Evolutionary conservation across 92 coral and sea anemone genomes (phyloP).

Genomic region (Ricordea florida): DNA sequence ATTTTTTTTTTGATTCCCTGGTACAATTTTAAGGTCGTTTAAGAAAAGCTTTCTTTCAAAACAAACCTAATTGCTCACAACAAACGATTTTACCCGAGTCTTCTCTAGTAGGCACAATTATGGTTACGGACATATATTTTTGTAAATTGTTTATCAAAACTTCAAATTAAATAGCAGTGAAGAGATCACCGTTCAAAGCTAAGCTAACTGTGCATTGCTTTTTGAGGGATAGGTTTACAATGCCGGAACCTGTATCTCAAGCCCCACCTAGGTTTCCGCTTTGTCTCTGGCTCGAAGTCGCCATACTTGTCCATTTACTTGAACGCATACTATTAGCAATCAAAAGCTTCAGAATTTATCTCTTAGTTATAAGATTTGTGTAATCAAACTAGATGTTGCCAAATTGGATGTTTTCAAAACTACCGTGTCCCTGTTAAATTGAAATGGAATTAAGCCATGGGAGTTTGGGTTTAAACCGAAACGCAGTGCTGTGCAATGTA

Average conservation of each 20-base stretch:
- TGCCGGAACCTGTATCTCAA: too few species aligned
- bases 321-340: background rate
- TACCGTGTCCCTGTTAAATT: background rate
- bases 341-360: background rate
- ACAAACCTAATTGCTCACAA: background rate
- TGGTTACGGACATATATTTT: constrained; percentile 12
- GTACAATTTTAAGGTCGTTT: constrained; percentile 8
- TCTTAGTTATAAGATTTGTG: background rate
- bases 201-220: background rate
- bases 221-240: too few species aligned
- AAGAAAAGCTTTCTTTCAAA: constrained; percentile 1
- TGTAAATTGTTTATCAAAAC: constrained; percentile 3
- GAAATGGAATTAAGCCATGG: background rate
- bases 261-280: too few species aligned
- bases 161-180: background rate
- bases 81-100: constrained; percentile 5
- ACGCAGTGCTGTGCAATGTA: background rate
- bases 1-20: too few species aligned
- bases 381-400: constrained; percentile 5
- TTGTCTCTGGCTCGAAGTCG: too few species aligned
- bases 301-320: too few species aligned
- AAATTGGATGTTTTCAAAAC: constrained; percentile 45
- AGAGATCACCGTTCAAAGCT: background rate
- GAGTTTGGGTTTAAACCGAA: background rate
- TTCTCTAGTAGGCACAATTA: constrained; percentile 33